phyloP scores from a whole-genome alignment of 2,797 vertebrate genomes.

The Champsocephalus gunnari region DNA sequence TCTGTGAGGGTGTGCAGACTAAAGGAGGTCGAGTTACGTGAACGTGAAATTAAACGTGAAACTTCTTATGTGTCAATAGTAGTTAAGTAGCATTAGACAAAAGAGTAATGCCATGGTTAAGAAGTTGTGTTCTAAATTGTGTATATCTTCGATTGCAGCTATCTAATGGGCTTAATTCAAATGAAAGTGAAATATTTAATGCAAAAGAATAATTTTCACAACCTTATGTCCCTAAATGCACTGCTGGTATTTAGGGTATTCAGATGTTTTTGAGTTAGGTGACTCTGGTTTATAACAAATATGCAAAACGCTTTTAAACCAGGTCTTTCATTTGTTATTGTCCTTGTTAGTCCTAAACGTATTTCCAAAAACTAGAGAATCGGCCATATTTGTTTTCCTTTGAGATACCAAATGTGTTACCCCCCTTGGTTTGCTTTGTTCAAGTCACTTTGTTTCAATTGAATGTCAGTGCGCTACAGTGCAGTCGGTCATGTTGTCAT shows the following conservation, averaged over 20 bases:
- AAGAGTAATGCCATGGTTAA: not conserved
- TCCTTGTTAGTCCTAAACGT: too few species aligned
- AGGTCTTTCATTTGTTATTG: not conserved
- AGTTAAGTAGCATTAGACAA: not conserved
- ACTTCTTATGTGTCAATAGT: slow-evolving; percentile 33
- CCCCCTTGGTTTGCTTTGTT: not conserved
- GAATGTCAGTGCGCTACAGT: not conserved
- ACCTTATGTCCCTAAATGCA: too few species aligned
- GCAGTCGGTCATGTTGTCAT: not conserved
- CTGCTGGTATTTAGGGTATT: not conserved
- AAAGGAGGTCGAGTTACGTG: slow-evolving; percentile 34
- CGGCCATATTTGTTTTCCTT: too few species aligned
- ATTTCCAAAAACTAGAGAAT: not conserved
- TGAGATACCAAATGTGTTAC: not conserved
- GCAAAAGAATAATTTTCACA: too few species aligned
- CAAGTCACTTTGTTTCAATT: not conserved
- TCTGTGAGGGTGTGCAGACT: slow-evolving; percentile 39
- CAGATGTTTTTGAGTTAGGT: not conserved
- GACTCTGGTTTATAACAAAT: not conserved
- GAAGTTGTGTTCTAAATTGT: not conserved
- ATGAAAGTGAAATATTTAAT: too few species aligned
- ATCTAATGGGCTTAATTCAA: not conserved
- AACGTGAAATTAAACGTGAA: slow-evolving; percentile 22
- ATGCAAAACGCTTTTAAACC: not conserved
- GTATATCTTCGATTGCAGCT: not conserved